A percentile compares a stretch with the other conserved stretches of the same genome.
Evolutionary conservation across 2,797 vertebrate genomes (phyloP).

Genomic region (Leucoraja ocellata): DNA sequence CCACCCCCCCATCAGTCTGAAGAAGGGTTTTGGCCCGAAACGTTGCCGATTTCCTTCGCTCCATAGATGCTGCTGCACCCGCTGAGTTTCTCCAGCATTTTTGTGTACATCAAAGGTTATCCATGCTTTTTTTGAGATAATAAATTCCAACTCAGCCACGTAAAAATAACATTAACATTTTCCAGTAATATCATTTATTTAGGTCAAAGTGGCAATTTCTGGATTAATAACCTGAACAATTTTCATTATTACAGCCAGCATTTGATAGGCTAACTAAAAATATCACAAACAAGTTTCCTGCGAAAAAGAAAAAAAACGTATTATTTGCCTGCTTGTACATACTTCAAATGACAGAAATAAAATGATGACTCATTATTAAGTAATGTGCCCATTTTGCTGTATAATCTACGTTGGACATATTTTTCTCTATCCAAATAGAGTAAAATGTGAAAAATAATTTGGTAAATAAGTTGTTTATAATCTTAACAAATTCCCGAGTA

Average conservation of each 20-base stretch:
- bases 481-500: too few relatives aligned
- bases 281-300: neutral
- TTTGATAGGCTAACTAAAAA: constrained; percentile 3
- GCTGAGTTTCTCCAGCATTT: too few relatives aligned
- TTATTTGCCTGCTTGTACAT: neutral
- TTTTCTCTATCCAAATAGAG: neutral
- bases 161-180: neutral
- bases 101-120: neutral
- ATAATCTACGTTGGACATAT: neutral
- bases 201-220: neutral
- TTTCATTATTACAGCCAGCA: neutral
- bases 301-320: neutral
- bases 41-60: too few relatives aligned
- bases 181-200: neutral
- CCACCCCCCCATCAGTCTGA: too few relatives aligned
- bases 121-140: neutral
- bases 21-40: too few relatives aligned
- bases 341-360: neutral
- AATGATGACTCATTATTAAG: neutral
- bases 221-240: neutral
- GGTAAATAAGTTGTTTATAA: too few relatives aligned
- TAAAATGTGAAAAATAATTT: too few relatives aligned
- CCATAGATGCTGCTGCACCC: too few relatives aligned
- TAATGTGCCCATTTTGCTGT: neutral
- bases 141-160: neutral